Conservation (phyloP, 2,797 vertebrate species). For the Allobates femoralis region DNA sequence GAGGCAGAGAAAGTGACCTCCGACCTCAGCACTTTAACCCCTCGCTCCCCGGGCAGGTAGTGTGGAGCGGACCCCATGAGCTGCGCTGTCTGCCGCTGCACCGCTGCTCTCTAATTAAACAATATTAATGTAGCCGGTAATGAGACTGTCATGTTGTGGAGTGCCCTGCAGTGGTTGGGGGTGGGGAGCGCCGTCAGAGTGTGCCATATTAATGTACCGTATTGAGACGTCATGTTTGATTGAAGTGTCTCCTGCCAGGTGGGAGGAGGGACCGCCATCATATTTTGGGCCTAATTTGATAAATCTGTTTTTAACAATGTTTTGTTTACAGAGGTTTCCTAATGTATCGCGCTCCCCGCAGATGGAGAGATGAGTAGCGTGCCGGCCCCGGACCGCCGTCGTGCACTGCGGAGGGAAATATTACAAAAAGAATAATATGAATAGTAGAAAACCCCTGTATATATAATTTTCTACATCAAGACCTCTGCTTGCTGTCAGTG, state of each 20-base stretch:
- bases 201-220: too few species aligned
- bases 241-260: constrained; percentile 46
- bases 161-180: too few species aligned
- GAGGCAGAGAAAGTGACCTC: too few species aligned
- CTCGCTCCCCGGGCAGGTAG: not conserved
- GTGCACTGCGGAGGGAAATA: too few species aligned
- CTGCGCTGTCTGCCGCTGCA: not conserved
- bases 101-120: constrained; percentile 52
- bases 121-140: constrained; percentile 55
- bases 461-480: too few species aligned
- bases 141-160: constrained; percentile 53
- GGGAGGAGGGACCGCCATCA: constrained; percentile 31
- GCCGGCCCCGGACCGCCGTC: not conserved
- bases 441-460: too few species aligned
- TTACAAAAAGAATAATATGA: too few species aligned
- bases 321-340: constrained; percentile 33
- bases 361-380: not conserved
- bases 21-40: not conserved
- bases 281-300: constrained; percentile 59
- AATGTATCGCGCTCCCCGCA: not conserved
- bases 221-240: too few species aligned
- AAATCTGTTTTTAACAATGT: constrained; percentile 52
- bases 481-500: not conserved
- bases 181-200: too few species aligned
- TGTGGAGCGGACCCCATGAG: too few species aligned